These are phyloP conservation scores for Agrochola circellaris DNA, from an alignment of 2,888 invertebrate genomes.

Conservation along the genomic window DNA sequence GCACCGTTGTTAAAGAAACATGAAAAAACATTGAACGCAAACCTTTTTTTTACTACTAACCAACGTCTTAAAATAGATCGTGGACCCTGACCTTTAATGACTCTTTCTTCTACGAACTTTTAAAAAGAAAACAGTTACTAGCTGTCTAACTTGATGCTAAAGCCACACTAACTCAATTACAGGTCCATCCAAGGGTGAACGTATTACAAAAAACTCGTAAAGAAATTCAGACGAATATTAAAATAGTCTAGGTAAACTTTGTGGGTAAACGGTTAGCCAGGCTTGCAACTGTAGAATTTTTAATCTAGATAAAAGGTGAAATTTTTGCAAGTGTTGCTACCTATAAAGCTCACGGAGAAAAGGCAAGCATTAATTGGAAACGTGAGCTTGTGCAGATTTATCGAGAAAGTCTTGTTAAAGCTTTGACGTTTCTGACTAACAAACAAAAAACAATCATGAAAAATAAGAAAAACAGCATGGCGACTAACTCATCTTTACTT, in stretches of 20 bases:
- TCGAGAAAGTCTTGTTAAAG: slow-evolving; percentile 16
- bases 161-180: slow-evolving; percentile 26
- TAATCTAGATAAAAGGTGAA: slow-evolving; percentile 71
- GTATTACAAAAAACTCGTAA: slow-evolving; percentile 41
- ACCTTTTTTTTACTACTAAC: slow-evolving; percentile 34
- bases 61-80: slow-evolving; percentile 12
- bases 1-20: slow-evolving; percentile 35
- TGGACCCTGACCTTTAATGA: slow-evolving; percentile 2
- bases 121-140: slow-evolving; percentile 4
- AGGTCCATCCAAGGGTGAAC: slow-evolving; percentile 15
- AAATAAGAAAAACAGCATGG: slow-evolving; percentile 12
- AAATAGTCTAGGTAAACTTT: slow-evolving; percentile 51
- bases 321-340: slow-evolving; percentile 55
- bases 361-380: slow-evolving; percentile 67
- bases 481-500: slow-evolving; percentile 30
- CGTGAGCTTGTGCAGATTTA: slow-evolving; percentile 48
- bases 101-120: slow-evolving; percentile 4
- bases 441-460: slow-evolving; percentile 26
- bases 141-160: neutral
- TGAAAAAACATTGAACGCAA: slow-evolving; percentile 15
- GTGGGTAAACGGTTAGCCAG: slow-evolving; percentile 42
- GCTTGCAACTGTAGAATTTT: slow-evolving; percentile 63
- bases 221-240: slow-evolving; percentile 53
- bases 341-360: slow-evolving; percentile 44
- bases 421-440: slow-evolving; percentile 16